phyloP scores from a whole-genome alignment of 2,113 vertebrate genomes.

The Engraulis encrasicolus region DNA sequence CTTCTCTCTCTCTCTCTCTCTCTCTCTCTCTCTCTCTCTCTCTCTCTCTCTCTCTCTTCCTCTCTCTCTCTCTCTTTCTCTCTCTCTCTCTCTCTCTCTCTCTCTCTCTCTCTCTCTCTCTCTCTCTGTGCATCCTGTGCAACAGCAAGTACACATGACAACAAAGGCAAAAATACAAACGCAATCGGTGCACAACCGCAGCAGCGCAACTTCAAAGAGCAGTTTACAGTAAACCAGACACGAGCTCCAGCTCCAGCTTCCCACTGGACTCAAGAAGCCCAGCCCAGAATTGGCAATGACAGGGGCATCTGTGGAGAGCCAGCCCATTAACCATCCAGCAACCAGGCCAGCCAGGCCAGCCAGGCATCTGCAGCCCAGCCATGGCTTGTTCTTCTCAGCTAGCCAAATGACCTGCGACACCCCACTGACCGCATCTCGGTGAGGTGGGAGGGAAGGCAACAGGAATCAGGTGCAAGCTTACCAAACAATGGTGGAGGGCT shows the following conservation, averaged over 20 bases:
- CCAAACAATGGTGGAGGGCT: background rate
- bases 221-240: constrained; percentile 5
- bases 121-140: background rate
- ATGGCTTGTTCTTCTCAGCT: background rate
- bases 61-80: background rate
- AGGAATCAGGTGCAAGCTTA: background rate
- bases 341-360: too few relatives aligned
- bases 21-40: background rate
- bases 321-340: background rate
- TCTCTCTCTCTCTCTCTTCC: background rate
- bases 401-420: background rate
- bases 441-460: background rate
- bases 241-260: background rate
- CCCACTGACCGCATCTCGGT: background rate
- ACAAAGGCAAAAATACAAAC: background rate
- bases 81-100: background rate
- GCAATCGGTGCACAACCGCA: background rate
- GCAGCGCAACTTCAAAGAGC: background rate
- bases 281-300: background rate
- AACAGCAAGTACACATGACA: background rate
- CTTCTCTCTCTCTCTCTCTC: background rate
- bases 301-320: background rate
- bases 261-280: background rate
- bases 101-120: background rate
- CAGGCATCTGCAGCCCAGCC: too few relatives aligned